Evolutionary conservation across 2,888 invertebrate species (phyloP), one percentile per base, ranked within the genome.

Genomic region (Chironomus riparius): DNA sequence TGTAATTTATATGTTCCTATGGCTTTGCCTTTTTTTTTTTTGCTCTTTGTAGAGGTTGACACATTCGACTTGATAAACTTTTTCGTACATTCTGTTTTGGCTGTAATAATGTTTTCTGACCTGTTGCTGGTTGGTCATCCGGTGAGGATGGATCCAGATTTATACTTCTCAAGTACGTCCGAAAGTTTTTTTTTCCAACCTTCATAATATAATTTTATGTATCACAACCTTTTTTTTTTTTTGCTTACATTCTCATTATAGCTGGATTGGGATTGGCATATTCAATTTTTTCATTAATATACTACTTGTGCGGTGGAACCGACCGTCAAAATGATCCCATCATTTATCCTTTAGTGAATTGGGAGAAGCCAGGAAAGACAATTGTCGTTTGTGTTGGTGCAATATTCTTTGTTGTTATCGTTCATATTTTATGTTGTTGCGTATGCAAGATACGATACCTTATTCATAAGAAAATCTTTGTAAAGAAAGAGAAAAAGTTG

Each of bases 281-380:
- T 82, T 84, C 90, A 73, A 79, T 89, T 77, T 94, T 93, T 82
- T 89, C 87, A 72, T 81, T 89, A 24, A 85, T 93, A 77, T 94
- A 92, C 82, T 91, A 89, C 82, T 81, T 84, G 47, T 87, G 89
- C 74, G 94, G 92, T 28, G 94, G 93, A 24, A 86, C 87, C 7
- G 88, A 90, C 81, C 90, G 91, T 78, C 85, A 86, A 78, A 90
- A 90, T 21, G 83, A 87, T 62, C 84, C 84, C 68, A 89, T 87
- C 80, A 91, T 94, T 78, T 94, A 94, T 83, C 89, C 90, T 65
- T 88, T 92, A 80, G 83, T 94, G 79, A 89, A 94, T 84, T 94
- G 94, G 93, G 83, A 87, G 21, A 86, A 87, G 65, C 91, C 92
- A 0, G 86, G 87, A 4, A 80, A 82, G 75, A 87, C 92, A 0